Evolutionary conservation across 1,140 invertebrate species (phyloP).

Genomic region (Tetramorium simillimum): DNA sequence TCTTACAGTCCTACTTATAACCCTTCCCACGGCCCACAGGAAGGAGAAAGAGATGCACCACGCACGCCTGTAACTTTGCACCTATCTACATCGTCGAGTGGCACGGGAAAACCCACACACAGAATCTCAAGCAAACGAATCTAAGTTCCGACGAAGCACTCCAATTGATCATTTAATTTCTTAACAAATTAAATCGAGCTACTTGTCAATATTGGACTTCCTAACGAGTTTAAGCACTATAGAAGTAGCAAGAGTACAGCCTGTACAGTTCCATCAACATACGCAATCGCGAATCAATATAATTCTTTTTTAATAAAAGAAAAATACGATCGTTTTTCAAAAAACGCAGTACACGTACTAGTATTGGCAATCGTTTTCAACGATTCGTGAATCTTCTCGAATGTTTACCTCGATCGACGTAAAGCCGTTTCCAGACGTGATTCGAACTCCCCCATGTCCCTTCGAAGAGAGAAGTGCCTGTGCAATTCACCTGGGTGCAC

Average conservation of each 20-base stretch:
- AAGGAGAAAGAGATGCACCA: constrained; percentile 55
- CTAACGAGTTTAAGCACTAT: neutral
- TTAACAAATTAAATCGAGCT: neutral
- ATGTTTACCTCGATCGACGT: constrained; percentile 33
- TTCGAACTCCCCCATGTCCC: constrained; percentile 17
- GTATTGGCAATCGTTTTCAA: neutral
- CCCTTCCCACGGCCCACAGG: constrained; percentile 46
- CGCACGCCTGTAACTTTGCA: constrained; percentile 22
- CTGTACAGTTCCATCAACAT: neutral
- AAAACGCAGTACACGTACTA: neutral
- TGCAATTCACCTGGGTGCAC: neutral
- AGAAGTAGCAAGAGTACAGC: neutral
- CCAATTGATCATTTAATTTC: neutral
- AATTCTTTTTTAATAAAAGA: neutral
- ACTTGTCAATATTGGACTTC: neutral
- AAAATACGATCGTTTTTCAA: neutral
- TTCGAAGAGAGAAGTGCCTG: constrained; percentile 5
- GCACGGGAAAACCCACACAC: neutral
- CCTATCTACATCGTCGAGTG: constrained; percentile 12
- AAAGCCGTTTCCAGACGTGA: constrained; percentile 35
- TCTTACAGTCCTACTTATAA: constrained; percentile 66
- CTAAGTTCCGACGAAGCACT: neutral
- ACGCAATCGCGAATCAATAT: neutral
- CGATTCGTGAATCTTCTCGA: constrained; percentile 25
- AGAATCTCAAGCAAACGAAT: neutral